Base-by-base conservation (phyloP, 2,113 vertebrate species). In the Heterotilapia buettikoferi region DNA sequence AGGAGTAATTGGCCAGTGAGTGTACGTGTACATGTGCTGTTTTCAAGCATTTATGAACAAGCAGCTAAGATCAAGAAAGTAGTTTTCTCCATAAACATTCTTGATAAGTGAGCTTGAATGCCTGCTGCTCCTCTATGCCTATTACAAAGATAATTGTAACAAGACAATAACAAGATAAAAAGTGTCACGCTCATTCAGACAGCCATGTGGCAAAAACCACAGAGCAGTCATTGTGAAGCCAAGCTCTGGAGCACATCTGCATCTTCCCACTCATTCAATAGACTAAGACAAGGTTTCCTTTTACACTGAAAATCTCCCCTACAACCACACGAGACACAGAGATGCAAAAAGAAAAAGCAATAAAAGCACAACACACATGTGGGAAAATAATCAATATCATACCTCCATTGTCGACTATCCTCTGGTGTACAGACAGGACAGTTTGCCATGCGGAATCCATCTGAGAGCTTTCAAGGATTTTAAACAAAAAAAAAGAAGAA, bases 361-460 rank as follows among this genome's bases (percentile, higher is more conserved):
- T 10, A 19, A 38, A 36, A 53, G 10, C 12, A 2, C 26, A 38
- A 21, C 21, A 45, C 3, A 61, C 2, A 11, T 38, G 40, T 8
- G 29, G 7, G 26, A 1, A 31, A 47, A 6, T 1, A 33, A 29
- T 14, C 8, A 50, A 2, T 7, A 45, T 84, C 86, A 43, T 92
- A 97, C 96, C 96, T 91, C 96, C 96, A 90, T 96, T 95, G 14
- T 96, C 91, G 84, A 97, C 88, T 61, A 95, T 73, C 93, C 91
- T 90, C 54, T 71, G 88, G 87, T 96, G 94, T 50, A 93, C 56
- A 6, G 94, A 93, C 26, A 95, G 91, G 47, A 91, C 40, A 52
- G 84, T 94, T 82, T 96, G 63, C 97, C 94, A 95, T 3, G 31
- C 24, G 6, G 95, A 93, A 66, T 92, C 87, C 97, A 97, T 97